A percentile compares a stretch with the other conserved stretches of the same genome.
Evolutionary conservation across 2,113 vertebrate genomes (phyloP).

Genomic region (Channa argus): DNA sequence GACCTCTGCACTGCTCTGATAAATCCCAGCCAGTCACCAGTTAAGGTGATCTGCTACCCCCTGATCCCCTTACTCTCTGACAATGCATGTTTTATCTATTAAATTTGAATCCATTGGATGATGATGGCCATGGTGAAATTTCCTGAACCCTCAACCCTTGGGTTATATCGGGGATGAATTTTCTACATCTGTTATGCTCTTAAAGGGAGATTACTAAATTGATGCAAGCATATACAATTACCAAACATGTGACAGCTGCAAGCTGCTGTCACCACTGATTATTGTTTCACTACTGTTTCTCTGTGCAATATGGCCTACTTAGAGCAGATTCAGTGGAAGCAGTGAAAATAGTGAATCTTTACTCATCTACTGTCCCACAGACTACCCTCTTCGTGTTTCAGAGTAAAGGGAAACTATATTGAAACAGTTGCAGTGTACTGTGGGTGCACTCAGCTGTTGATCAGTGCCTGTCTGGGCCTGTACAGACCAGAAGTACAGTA

Average conservation of each 20-base stretch:
- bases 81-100: neutral
- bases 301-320: constrained; percentile 11
- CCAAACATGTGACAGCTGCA: constrained; percentile 48
- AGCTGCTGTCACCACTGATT: constrained; percentile 37
- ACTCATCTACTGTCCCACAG: constrained; percentile 19
- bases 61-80: neutral
- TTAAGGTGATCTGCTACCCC: constrained; percentile 31
- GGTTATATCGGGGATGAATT: constrained; percentile 16
- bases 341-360: constrained; percentile 40
- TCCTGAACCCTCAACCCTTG: constrained; percentile 3
- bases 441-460: constrained; percentile 71
- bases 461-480: constrained; percentile 48
- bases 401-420: constrained; percentile 26
- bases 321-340: constrained; percentile 15
- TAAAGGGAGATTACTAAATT: constrained; percentile 27
- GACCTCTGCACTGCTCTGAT: constrained; percentile 61
- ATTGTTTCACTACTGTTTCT: constrained; percentile 16
- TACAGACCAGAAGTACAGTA: constrained; percentile 51
- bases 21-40: constrained; percentile 28
- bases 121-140: neutral
- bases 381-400: constrained; percentile 1
- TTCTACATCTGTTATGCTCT: constrained; percentile 17
- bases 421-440: constrained; percentile 46
- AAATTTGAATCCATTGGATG: constrained; percentile 4
- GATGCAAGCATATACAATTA: constrained; percentile 5